Evolutionary conservation across 2,888 invertebrate species (phyloP).

Genomic region (Philonicus albiceps): DNA sequence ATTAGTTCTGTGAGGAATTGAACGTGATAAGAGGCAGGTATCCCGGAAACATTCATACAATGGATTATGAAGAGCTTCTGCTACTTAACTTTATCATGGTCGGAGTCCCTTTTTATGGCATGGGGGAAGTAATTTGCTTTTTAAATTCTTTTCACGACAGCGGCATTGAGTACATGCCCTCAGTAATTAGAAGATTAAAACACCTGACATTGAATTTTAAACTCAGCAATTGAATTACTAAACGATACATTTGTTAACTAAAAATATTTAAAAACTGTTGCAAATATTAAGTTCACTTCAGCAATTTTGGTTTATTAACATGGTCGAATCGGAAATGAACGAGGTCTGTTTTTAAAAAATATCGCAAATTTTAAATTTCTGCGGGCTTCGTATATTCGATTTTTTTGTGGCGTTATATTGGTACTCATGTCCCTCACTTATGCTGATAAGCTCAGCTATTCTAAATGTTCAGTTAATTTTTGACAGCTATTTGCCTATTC

Average conservation of each 20-base stretch:
- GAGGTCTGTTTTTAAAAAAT: too few species aligned
- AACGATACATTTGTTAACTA: background rate
- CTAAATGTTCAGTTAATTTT: too few species aligned
- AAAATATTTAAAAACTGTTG: background rate
- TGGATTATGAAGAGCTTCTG: background rate
- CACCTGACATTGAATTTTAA: background rate
- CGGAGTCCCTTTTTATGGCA: background rate
- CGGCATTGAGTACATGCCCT: background rate
- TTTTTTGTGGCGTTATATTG: too few species aligned
- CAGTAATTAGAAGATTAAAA: background rate
- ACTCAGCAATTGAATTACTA: background rate
- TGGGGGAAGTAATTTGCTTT: background rate
- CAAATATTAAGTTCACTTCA: background rate
- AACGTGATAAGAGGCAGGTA: slow-evolving; percentile 22
- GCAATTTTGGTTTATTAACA: background rate
- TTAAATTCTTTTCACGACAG: background rate
- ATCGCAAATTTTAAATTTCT: too few species aligned
- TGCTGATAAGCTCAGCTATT: too few species aligned
- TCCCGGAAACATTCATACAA: slow-evolving; percentile 13
- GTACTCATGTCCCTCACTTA: too few species aligned
- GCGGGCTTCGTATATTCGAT: too few species aligned
- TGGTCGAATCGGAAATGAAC: too few species aligned
- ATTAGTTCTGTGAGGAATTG: background rate
- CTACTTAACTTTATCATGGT: background rate
- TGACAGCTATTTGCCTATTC: too few species aligned